These are phyloP conservation scores for Terebella lapidaria DNA, from an alignment of 2,888 invertebrate genomes.

Conservation along the genomic window DNA sequence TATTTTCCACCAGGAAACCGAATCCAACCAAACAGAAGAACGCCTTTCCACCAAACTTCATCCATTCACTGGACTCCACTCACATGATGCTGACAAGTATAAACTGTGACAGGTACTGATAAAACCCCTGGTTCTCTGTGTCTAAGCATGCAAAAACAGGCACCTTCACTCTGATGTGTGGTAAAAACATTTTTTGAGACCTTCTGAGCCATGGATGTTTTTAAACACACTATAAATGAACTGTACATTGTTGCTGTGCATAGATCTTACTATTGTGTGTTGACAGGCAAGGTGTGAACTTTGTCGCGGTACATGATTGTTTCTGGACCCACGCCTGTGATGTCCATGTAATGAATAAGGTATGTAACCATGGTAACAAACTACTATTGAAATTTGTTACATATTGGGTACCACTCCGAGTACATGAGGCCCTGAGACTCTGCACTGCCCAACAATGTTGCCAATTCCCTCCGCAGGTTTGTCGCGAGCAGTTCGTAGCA, in stretches of 20 bases:
- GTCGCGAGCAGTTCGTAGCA: slow-evolving; percentile 95
- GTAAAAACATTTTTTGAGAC: no score
- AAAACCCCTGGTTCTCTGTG: no score
- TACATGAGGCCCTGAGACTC: no score
- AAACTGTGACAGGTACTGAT: not conserved
- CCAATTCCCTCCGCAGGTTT: slow-evolving; percentile 68
- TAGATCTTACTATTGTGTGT: not conserved
- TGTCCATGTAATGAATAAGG: slow-evolving; percentile 83
- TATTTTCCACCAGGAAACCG: slow-evolving; percentile 29
- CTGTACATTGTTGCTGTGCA: no score
- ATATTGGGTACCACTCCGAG: no score
- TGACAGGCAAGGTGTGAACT: slow-evolving; percentile 70
- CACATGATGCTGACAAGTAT: slow-evolving; percentile 99
- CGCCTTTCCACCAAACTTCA: slow-evolving; percentile 98
- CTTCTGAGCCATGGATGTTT: no score
- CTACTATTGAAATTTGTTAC: no score
- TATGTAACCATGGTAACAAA: no score
- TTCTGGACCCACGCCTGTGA: slow-evolving; percentile 96
- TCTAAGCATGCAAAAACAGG: no score
- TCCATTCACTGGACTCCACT: slow-evolving; percentile 95
- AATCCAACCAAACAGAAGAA: slow-evolving; percentile 61
- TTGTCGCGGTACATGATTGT: slow-evolving; percentile 97
- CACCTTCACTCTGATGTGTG: no score
- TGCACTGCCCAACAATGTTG: not conserved
- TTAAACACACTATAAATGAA: no score